Conservation (phyloP, 2,113 vertebrate species). For the Tychaedon coryphoeus region DNA sequence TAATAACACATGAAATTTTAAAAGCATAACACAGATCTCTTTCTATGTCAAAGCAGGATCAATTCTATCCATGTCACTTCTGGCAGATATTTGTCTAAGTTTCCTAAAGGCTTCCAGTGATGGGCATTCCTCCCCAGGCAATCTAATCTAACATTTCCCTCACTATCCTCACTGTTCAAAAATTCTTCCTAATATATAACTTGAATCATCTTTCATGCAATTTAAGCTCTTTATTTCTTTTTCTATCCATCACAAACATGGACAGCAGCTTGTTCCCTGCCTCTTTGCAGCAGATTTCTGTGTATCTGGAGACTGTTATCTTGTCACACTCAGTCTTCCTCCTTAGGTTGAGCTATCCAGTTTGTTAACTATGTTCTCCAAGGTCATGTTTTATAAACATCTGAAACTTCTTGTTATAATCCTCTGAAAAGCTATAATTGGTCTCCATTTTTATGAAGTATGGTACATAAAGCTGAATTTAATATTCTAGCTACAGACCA, state of each 20-base stretch:
- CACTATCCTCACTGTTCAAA: not conserved
- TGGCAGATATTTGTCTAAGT: conserved; percentile 43
- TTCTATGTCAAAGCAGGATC: conserved; percentile 8
- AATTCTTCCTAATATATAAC: not conserved
- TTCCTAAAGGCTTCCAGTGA: conserved; percentile 27
- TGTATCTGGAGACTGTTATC: conserved; percentile 43
- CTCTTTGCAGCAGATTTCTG: not conserved
- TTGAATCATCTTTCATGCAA: not conserved
- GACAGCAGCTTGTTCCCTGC: not conserved
- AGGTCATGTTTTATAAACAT: conserved; percentile 36
- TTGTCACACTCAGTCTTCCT: conserved; percentile 17
- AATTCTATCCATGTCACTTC: not conserved
- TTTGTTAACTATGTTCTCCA: not conserved
- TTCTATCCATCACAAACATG: not conserved
- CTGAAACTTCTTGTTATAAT: not conserved
- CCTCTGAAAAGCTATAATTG: conserved; percentile 2
- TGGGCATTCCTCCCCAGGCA: not conserved
- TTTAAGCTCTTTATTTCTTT: conserved; percentile 18
- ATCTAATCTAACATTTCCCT: not conserved
- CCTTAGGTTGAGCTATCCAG: not conserved
- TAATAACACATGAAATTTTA: not conserved
- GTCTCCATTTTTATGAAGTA: not conserved
- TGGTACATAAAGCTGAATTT: not conserved
- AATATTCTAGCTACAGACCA: not conserved
- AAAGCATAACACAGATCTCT: conserved; percentile 10